phyloP scores from a whole-genome alignment of 2,113 vertebrate species.

The Tragulus kanchil region DNA sequence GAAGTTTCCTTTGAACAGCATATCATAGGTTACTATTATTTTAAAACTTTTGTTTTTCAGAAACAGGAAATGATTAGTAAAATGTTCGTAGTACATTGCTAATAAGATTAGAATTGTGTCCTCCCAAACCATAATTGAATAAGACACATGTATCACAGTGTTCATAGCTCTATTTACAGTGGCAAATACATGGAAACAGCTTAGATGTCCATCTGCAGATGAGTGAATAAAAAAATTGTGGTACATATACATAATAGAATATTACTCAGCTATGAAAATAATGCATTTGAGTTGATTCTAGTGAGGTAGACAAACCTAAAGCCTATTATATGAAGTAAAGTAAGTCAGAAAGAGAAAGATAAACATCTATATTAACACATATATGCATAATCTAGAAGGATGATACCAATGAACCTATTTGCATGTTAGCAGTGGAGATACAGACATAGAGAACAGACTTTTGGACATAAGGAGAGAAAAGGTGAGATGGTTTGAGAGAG shows the following conservation, averaged over 20 bases:
- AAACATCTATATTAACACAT: not conserved
- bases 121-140: not conserved
- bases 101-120: not conserved
- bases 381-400: not conserved
- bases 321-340: not conserved
- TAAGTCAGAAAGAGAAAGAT: not conserved
- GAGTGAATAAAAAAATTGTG: not conserved
- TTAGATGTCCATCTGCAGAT: not conserved
- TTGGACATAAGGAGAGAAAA: not conserved
- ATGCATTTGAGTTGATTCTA: not conserved
- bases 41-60: not conserved
- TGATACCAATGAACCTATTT: not conserved
- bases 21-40: not conserved
- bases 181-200: not conserved
- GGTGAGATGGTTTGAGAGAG: not conserved
- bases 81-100: not conserved
- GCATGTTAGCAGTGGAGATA: not conserved
- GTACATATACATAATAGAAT: not conserved
- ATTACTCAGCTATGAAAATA: not conserved
- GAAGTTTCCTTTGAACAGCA: not conserved
- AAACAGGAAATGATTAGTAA: not conserved
- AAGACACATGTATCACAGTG: not conserved
- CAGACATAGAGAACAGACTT: not conserved
- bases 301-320: fast-evolving
- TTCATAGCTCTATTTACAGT: not conserved